Conservation (phyloP, 2,888 invertebrate genomes). For the Actias luna region DNA sequence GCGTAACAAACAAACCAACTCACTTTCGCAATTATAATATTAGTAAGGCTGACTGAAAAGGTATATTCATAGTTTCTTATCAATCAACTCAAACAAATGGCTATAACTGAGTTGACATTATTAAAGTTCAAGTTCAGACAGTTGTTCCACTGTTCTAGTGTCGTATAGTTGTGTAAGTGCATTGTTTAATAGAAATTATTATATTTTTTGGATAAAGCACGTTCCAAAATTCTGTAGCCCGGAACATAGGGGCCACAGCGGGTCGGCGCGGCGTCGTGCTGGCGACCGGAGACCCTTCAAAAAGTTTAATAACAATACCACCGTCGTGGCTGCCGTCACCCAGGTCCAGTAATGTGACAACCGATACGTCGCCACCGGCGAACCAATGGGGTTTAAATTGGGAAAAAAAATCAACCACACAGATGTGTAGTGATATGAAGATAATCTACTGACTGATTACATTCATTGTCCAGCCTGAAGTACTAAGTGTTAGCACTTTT, state of each 20-base stretch:
- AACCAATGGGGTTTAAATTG: constrained; percentile 50
- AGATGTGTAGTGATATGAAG: neutral
- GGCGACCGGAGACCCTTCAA: constrained; percentile 77
- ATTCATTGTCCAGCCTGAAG: no score
- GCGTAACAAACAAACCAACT: no score
- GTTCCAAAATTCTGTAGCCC: constrained; percentile 40
- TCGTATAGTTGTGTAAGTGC: no score
- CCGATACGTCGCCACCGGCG: constrained; percentile 76
- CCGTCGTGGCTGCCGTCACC: constrained; percentile 34
- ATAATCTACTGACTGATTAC: no score
- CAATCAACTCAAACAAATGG: no score
- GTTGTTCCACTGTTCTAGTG: no score
- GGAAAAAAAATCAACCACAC: constrained; percentile 55
- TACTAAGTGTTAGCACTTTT: no score
- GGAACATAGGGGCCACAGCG: constrained; percentile 43
- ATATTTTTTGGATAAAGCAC: constrained; percentile 26
- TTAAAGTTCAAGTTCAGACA: no score
- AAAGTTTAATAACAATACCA: constrained; percentile 80
- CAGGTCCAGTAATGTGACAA: constrained; percentile 75
- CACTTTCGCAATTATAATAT: no score
- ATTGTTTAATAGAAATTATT: neutral
- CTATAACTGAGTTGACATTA: no score
- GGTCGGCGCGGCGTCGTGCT: constrained; percentile 65
- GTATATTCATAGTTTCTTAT: no score
- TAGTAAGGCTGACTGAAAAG: no score